Conservation (phyloP, 1,140 invertebrate species). For the Trissolcus basalis region DNA sequence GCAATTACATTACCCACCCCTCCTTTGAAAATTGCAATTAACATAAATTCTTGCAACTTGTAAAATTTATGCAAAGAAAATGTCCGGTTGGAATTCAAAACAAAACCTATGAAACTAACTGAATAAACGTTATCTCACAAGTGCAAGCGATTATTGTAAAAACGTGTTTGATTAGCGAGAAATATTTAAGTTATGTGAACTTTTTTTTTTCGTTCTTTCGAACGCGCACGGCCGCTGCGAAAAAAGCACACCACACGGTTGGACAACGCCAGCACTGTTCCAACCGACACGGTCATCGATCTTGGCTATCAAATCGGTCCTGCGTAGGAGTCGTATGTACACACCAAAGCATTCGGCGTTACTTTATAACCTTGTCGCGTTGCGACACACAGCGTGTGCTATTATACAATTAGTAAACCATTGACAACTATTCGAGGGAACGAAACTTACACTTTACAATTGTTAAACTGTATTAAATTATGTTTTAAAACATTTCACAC, state of each 20-base stretch:
- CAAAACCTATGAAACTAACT: constrained; percentile 29
- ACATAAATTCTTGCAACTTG: not conserved
- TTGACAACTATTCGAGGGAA: constrained; percentile 50
- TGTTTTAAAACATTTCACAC: constrained; percentile 43
- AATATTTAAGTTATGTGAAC: constrained; percentile 36
- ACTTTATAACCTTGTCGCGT: constrained; percentile 58
- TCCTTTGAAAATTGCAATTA: not conserved
- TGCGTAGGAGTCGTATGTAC: constrained; percentile 48
- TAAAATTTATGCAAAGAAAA: too few relatives aligned
- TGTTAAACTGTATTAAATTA: constrained; percentile 53
- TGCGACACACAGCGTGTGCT: constrained; percentile 50
- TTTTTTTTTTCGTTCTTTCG: constrained; percentile 22
- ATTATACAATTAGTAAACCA: constrained; percentile 63
- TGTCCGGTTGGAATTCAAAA: too few relatives aligned
- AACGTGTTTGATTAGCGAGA: constrained; percentile 33
- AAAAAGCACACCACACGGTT: too few relatives aligned
- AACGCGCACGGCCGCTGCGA: too few relatives aligned
- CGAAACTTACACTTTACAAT: constrained; percentile 41
- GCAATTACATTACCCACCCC: not conserved
- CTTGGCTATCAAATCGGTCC: constrained; percentile 51
- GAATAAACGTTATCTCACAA: constrained; percentile 21
- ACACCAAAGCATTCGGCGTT: constrained; percentile 51
- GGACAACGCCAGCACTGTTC: constrained; percentile 49
- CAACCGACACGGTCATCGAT: constrained; percentile 56
- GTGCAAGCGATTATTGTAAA: constrained; percentile 25